Conservation (phyloP, 2,113 vertebrate species). For the Vanacampus margaritifer region DNA sequence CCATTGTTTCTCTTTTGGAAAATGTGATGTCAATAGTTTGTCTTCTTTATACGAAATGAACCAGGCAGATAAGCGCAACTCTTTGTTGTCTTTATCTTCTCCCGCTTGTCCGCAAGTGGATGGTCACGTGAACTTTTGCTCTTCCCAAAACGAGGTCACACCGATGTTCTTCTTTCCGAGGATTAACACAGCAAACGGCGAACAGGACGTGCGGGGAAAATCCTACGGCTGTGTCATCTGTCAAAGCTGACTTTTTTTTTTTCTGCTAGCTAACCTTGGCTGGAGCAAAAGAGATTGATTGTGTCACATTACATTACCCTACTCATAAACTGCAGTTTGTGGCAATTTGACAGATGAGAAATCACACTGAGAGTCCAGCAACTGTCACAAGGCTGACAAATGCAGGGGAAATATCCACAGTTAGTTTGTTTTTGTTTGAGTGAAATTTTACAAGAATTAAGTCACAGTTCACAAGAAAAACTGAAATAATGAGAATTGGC, state of each 20-base stretch:
- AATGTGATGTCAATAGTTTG: too few relatives aligned
- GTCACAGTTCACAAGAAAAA: too few relatives aligned
- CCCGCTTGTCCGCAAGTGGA: conserved; percentile 3
- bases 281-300: conserved; percentile 41
- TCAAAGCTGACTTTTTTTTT: conserved; percentile 24
- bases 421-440: not conserved
- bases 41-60: too few relatives aligned
- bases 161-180: conserved; percentile 10
- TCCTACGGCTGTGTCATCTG: conserved; percentile 33
- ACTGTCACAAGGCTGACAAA: not conserved
- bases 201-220: conserved; percentile 24
- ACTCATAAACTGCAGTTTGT: conserved; percentile 29
- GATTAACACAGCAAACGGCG: conserved; percentile 33
- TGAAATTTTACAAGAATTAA: not conserved
- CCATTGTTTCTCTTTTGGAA: too few relatives aligned
- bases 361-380: not conserved
- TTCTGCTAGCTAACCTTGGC: conserved; percentile 29
- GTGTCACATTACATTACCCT: conserved; percentile 18
- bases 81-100: conserved; percentile 4
- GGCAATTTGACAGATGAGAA: not conserved
- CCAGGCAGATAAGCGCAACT: not conserved
- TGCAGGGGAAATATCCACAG: not conserved
- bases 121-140: conserved; percentile 31
- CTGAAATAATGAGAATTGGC: too few relatives aligned
- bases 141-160: conserved; percentile 35